Conservation (phyloP, 2,888 invertebrate genomes). For the Folsomia manolachei region DNA sequence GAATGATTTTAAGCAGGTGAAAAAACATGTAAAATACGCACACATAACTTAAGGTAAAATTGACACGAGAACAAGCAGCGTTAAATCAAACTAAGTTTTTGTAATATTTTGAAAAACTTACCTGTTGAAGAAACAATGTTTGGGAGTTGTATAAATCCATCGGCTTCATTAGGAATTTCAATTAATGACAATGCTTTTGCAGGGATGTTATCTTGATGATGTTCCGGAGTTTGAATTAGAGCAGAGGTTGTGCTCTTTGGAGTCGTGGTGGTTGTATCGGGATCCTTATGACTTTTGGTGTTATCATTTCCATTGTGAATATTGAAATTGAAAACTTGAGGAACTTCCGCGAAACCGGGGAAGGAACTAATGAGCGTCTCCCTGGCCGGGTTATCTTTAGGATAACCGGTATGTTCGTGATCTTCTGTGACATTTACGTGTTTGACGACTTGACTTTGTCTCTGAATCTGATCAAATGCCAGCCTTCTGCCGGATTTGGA, state of each 20-base stretch:
- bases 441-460: neutral
- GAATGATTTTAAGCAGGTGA: neutral
- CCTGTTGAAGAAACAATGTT: neutral
- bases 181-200: neutral
- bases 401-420: neutral
- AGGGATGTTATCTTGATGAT: neutral
- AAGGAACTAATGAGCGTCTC: neutral
- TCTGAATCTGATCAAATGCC: slow-evolving; percentile 12
- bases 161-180: slow-evolving; percentile 3
- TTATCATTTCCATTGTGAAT: neutral
- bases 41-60: too few relatives aligned
- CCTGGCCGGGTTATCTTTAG: neutral
- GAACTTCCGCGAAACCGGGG: too few relatives aligned
- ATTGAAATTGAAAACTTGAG: neutral
- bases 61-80: too few relatives aligned
- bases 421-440: neutral
- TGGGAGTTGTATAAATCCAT: too few relatives aligned
- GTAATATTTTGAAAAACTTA: neutral
- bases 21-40: too few relatives aligned
- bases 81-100: neutral
- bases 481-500: slow-evolving; percentile 31
- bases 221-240: neutral
- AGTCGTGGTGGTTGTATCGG: neutral
- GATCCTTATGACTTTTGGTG: neutral
- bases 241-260: neutral